These are phyloP conservation scores for Dasysyrphus tricinctus DNA, from an alignment of 2,888 invertebrate genomes.

Conservation along the genomic window DNA sequence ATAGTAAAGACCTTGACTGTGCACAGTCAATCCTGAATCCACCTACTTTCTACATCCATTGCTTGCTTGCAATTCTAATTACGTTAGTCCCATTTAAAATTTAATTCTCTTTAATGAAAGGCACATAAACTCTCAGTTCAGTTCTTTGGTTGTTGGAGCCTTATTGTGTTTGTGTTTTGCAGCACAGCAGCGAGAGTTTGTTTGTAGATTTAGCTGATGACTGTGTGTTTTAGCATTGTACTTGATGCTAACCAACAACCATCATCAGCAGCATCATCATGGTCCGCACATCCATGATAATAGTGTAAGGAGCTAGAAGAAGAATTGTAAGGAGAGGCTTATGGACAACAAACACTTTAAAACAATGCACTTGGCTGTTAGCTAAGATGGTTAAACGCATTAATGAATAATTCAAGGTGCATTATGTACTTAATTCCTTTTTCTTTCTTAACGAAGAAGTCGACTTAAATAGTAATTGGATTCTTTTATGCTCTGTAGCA, in stretches of 20 bases:
- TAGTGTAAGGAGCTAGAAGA: neutral
- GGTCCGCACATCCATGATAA: neutral
- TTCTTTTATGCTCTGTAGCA: neutral
- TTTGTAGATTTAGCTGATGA: slow-evolving; percentile 30
- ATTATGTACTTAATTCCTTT: neutral
- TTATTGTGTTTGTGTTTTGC: slow-evolving; percentile 5
- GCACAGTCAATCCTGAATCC: neutral
- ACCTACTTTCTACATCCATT: neutral
- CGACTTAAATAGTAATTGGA: slow-evolving; percentile 12
- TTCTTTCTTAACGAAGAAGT: neutral
- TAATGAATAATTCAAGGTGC: neutral
- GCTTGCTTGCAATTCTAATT: slow-evolving; percentile 26
- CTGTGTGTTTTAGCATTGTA: slow-evolving; percentile 4
- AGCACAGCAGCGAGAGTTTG: slow-evolving; percentile 6
- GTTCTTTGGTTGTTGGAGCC: neutral
- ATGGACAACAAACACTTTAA: slow-evolving; percentile 29
- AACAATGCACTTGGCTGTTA: slow-evolving; percentile 22
- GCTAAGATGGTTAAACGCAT: slow-evolving; percentile 8
- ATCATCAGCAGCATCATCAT: slow-evolving; percentile 1
- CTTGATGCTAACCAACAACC: neutral
- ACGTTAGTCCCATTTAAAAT: slow-evolving; percentile 35
- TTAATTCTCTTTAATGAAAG: slow-evolving; percentile 43
- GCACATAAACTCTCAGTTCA: slow-evolving; percentile 1
- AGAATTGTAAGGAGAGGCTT: neutral
- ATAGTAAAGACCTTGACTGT: slow-evolving; percentile 48